These are phyloP conservation scores for Okapia johnstoni DNA, from an alignment of 2,113 vertebrate species.

Conservation along the genomic window DNA sequence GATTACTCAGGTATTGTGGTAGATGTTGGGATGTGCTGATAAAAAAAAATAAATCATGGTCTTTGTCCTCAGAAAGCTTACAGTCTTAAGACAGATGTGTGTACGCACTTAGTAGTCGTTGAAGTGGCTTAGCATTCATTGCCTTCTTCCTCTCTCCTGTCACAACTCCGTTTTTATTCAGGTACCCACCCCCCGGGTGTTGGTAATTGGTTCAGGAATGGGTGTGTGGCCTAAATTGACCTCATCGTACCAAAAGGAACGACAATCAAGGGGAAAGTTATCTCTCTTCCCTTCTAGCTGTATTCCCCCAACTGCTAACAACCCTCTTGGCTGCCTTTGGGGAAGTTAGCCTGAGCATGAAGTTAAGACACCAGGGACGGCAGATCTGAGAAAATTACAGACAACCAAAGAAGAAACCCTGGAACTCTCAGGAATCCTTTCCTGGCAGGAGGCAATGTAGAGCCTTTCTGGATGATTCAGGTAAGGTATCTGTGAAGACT, in stretches of 20 bases:
- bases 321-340: not conserved
- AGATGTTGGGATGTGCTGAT: not conserved
- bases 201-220: not conserved
- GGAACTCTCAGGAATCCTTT: not conserved
- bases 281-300: not conserved
- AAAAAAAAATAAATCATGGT: not conserved
- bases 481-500: not conserved
- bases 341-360: not conserved
- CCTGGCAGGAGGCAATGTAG: not conserved
- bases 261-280: not conserved
- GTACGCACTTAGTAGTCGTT: accelerated
- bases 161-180: not conserved
- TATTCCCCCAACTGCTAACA: not conserved
- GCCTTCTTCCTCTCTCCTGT: not conserved
- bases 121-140: not conserved
- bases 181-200: not conserved
- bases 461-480: not conserved
- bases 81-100: not conserved
- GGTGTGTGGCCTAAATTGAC: not conserved
- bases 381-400: not conserved
- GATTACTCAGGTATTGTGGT: not conserved
- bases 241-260: not conserved
- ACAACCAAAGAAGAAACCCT: not conserved
- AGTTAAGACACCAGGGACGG: not conserved
- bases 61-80: not conserved